A percentile compares a stretch with the other conserved stretches of the same genome.
phyloP scores from a whole-genome alignment of 2,888 invertebrate species.

The Temnothorax rugatulus region DNA sequence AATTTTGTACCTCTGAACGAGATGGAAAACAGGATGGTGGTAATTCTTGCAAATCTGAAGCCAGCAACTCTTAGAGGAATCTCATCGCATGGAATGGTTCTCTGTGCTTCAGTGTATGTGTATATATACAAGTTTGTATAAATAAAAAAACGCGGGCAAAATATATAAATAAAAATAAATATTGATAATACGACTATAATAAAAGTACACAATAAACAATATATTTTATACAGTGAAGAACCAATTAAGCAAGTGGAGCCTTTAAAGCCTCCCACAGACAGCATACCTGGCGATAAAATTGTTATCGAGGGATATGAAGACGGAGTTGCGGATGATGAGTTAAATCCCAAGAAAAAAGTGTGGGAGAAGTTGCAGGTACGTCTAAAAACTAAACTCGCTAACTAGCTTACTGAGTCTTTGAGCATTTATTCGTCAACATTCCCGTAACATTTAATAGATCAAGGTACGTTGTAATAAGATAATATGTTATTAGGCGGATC shows the following conservation, averaged over 20 bases:
- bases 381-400: not conserved
- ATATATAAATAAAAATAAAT: not conserved
- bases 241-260: slow-evolving; percentile 94
- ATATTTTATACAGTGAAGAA: slow-evolving; percentile 88
- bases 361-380: slow-evolving; percentile 95
- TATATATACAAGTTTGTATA: too few relatives aligned
- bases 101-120: slow-evolving; percentile 92
- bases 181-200: not conserved
- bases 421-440: not conserved
- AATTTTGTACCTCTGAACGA: slow-evolving; percentile 96
- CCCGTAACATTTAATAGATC: not conserved
- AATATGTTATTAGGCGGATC: slow-evolving; percentile 87
- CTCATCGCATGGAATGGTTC: slow-evolving; percentile 96
- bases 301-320: slow-evolving; percentile 93
- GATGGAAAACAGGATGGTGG: slow-evolving; percentile 95
- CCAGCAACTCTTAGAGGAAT: slow-evolving; percentile 98
- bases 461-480: slow-evolving; percentile 7
- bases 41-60: slow-evolving; percentile 98
- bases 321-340: slow-evolving; percentile 93
- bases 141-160: not conserved
- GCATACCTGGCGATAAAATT: slow-evolving; percentile 94
- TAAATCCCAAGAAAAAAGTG: slow-evolving; percentile 98
- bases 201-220: slow-evolving; percentile 8
- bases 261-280: slow-evolving; percentile 91
- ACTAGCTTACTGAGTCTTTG: not conserved